phyloP scores from a whole-genome alignment of 2,797 vertebrate genomes.

The Pogoniulus pusillus region DNA sequence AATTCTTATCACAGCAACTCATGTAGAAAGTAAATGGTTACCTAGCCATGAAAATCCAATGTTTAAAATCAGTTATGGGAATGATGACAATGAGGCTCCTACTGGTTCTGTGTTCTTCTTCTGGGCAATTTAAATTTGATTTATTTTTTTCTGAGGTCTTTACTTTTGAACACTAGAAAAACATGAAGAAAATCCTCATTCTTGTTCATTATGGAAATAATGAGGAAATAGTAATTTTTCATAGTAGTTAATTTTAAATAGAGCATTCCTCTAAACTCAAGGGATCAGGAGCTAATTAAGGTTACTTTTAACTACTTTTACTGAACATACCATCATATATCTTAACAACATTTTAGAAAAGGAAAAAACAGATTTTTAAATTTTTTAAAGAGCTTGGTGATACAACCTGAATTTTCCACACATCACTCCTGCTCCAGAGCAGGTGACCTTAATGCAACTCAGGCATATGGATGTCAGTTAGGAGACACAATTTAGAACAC shows the following conservation, averaged over 20 bases:
- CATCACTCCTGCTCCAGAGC: background rate
- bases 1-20: constrained; percentile 68
- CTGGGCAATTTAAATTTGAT: background rate
- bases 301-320: constrained; percentile 40
- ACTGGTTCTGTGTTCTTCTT: background rate
- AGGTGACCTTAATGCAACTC: background rate
- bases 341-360: background rate
- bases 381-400: background rate
- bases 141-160: background rate
- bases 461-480: background rate
- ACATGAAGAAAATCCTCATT: background rate
- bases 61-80: constrained; percentile 22
- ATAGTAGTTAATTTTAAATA: background rate
- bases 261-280: background rate
- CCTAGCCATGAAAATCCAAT: constrained; percentile 57
- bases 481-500: background rate
- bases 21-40: constrained; percentile 54
- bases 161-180: background rate
- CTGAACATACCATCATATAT: background rate
- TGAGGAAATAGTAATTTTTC: background rate
- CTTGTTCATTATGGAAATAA: background rate
- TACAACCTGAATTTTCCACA: background rate
- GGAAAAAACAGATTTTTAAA: background rate
- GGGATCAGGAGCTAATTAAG: constrained; percentile 33
- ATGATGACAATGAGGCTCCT: background rate